phyloP scores from a whole-genome alignment of 2,113 vertebrate genomes.

The Heptranchias perlo region DNA sequence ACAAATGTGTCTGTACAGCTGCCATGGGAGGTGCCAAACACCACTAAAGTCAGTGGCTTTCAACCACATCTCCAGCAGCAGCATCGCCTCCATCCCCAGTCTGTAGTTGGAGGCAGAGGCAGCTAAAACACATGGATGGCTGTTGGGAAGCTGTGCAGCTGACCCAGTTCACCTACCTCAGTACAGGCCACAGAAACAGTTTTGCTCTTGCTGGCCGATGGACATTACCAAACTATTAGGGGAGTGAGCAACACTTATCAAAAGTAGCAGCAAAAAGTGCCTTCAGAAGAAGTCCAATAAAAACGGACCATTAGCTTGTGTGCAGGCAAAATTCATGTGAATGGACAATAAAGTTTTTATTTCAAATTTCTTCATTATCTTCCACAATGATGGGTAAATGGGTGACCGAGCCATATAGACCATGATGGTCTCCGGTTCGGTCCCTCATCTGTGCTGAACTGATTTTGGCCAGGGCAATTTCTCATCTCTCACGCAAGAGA shows the following conservation, averaged over 20 bases:
- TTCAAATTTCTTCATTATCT: not conserved
- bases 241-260: not conserved
- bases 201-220: not conserved
- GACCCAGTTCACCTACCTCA: not conserved
- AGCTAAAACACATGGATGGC: no score
- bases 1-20: no score
- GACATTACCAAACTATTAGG: not conserved
- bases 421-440: not conserved
- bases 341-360: not conserved
- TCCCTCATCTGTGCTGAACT: not conserved
- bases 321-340: not conserved
- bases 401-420: not conserved
- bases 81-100: no score
- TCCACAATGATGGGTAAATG: not conserved
- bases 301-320: not conserved
- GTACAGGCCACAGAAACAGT: not conserved
- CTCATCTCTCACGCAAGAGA: not conserved
- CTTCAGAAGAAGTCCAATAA: not conserved
- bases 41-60: no score
- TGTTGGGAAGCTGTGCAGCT: no score
- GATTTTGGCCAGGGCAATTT: not conserved
- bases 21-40: no score
- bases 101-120: no score
- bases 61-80: no score
- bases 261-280: not conserved